These are phyloP conservation scores for Serilophus lunatus DNA, from an alignment of 2,113 vertebrate species.

Conservation along the genomic window DNA sequence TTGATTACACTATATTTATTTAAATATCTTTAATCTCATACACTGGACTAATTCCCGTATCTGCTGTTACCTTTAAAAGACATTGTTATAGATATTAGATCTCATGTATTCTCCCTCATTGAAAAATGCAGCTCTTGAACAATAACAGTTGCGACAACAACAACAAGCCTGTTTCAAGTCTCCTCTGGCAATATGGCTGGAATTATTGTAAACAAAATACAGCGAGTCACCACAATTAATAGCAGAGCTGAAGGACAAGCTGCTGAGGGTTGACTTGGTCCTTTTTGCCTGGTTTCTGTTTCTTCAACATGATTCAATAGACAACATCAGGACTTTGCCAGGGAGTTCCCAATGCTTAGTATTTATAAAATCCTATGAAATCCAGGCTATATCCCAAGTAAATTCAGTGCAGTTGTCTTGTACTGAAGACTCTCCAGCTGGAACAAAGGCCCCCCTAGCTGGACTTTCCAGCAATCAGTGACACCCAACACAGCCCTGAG, in stretches of 20 bases:
- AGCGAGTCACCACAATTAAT: neutral
- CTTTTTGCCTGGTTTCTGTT: neutral
- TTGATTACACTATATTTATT: conserved; percentile 81
- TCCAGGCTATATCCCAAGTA: neutral
- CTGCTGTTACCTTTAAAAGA: conserved; percentile 65
- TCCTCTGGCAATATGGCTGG: neutral
- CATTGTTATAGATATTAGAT: conserved; percentile 66
- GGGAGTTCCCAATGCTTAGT: neutral
- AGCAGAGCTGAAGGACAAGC: neutral
- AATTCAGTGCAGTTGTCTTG: neutral
- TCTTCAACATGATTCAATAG: neutral
- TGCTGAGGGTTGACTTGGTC: neutral
- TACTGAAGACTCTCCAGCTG: neutral
- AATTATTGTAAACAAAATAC: conserved; percentile 17
- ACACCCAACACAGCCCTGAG: neutral
- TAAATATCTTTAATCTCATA: conserved; percentile 75
- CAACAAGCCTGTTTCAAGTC: conserved; percentile 43
- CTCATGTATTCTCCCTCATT: conserved; percentile 66
- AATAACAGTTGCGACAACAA: conserved; percentile 52
- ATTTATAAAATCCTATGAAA: neutral
- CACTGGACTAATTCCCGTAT: conserved; percentile 71
- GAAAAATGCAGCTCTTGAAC: conserved; percentile 65
- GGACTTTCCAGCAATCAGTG: conserved; percentile 5
- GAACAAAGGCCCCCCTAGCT: neutral
- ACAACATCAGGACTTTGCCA: neutral